Percentiles rank a stretch among this genome's conserved stretches.
Evolutionary conservation across 2,888 invertebrate genomes (phyloP).

Genomic region (Ypsolopha sequella): DNA sequence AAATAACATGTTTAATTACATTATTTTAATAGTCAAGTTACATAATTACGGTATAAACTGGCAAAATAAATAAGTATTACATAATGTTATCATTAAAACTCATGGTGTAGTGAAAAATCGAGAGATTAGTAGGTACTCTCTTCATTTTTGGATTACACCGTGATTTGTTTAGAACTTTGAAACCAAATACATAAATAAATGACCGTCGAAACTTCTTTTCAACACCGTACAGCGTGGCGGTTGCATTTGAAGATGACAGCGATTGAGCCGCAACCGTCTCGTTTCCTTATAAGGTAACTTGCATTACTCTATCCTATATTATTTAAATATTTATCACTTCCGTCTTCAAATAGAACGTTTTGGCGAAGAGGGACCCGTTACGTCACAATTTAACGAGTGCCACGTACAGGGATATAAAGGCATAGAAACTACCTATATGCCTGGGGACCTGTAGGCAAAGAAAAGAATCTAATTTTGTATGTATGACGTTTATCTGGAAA

Average conservation of each 20-base stretch:
- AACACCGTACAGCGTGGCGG: slow-evolving; percentile 45
- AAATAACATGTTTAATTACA: no score
- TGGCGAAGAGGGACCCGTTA: slow-evolving; percentile 42
- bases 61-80: no score
- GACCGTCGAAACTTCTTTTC: slow-evolving; percentile 36
- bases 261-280: slow-evolving; percentile 51
- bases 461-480: slow-evolving; percentile 12
- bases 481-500: slow-evolving; percentile 9
- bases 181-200: background rate
- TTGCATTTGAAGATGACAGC: slow-evolving; percentile 54
- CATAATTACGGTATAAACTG: no score
- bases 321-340: slow-evolving; percentile 34
- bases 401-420: slow-evolving; percentile 30
- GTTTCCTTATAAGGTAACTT: slow-evolving; percentile 51
- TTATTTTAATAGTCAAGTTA: no score
- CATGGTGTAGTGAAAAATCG: no score
- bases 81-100: no score
- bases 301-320: slow-evolving; percentile 44
- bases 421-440: slow-evolving; percentile 8
- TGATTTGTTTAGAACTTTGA: no score
- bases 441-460: slow-evolving; percentile 6
- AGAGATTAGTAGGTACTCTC: no score
- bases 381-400: slow-evolving; percentile 45
- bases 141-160: no score
- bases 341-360: slow-evolving; percentile 46